A percentile compares a stretch with the other conserved stretches of the same genome.
Conservation (phyloP, 2,797 vertebrate genomes). For the Sebastes variabilis region DNA sequence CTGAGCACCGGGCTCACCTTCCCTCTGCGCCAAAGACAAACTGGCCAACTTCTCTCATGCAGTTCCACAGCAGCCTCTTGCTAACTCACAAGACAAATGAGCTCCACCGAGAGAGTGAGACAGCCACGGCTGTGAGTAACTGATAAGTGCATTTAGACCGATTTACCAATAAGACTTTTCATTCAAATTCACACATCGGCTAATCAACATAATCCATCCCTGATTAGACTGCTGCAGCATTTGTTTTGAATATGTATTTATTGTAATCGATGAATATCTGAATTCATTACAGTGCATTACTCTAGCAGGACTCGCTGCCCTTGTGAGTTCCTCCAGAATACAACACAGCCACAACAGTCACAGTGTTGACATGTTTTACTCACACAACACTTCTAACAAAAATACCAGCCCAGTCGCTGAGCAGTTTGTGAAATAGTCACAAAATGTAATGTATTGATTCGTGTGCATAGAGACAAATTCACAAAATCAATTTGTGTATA, state of each 20-base stretch:
- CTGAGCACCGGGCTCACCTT: conserved; percentile 68
- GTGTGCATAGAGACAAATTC: too few species aligned
- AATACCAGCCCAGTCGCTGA: not conserved
- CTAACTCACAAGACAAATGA: conserved; percentile 32
- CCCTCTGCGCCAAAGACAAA: conserved; percentile 69
- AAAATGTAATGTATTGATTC: too few species aligned
- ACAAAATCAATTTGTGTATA: too few species aligned
- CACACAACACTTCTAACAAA: not conserved
- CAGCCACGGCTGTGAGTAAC: not conserved
- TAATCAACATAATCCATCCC: not conserved
- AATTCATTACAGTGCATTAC: not conserved
- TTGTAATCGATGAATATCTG: not conserved
- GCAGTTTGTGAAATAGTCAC: too few species aligned
- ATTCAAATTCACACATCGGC: conserved; percentile 4
- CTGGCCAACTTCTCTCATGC: conserved; percentile 42
- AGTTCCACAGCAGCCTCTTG: conserved; percentile 32
- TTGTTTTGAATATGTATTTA: not conserved
- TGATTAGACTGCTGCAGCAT: not conserved
- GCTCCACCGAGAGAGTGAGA: conserved; percentile 7
- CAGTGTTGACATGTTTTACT: not conserved
- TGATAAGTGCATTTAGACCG: conserved; percentile 6
- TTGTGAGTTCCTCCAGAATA: not conserved
- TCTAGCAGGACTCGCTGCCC: not conserved
- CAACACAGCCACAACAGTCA: not conserved
- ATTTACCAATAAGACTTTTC: not conserved